phyloP scores from a whole-genome alignment of 2,888 invertebrate genomes.

The Drosophila pseudotalamancana region DNA sequence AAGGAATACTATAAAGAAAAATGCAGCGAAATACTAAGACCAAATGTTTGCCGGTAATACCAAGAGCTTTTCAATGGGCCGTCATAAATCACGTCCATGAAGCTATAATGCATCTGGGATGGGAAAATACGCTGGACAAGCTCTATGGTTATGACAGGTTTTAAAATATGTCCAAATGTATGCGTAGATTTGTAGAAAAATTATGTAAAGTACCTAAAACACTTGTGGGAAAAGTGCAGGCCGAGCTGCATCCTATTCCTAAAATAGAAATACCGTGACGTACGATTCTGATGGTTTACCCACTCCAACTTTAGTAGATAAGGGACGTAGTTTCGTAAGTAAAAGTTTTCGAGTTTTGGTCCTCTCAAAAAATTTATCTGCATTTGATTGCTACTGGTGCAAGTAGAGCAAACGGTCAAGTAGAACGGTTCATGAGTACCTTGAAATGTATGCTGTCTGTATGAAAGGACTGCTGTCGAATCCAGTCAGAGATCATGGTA shows the following conservation, averaged over 20 bases:
- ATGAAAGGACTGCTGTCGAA: neutral
- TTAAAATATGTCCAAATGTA: too few species aligned
- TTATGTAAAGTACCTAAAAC: conserved; percentile 7
- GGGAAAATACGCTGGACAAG: neutral
- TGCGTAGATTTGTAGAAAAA: conserved; percentile 1
- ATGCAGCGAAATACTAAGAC: too few species aligned
- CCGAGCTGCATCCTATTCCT: conserved; percentile 7
- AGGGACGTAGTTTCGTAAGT: conserved; percentile 4
- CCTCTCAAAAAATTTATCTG: neutral
- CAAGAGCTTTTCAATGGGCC: neutral
- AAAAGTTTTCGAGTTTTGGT: neutral
- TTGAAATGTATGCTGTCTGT: conserved; percentile 2
- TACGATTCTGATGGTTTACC: neutral
- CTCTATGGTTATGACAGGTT: neutral
- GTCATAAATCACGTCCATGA: conserved; percentile 1
- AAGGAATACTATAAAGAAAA: too few species aligned
- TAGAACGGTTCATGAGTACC: conserved; percentile 4
- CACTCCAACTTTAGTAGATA: neutral
- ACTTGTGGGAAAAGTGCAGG: conserved; percentile 11
- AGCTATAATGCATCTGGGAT: conserved; percentile 1
- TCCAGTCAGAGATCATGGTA: conserved; percentile 9
- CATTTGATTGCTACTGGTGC: neutral
- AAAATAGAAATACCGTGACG: too few species aligned
- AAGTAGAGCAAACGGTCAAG: conserved; percentile 6
- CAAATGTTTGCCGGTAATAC: neutral